Base-by-base conservation (phyloP, 2,113 vertebrate species). In the Seriola rivoliana region DNA sequence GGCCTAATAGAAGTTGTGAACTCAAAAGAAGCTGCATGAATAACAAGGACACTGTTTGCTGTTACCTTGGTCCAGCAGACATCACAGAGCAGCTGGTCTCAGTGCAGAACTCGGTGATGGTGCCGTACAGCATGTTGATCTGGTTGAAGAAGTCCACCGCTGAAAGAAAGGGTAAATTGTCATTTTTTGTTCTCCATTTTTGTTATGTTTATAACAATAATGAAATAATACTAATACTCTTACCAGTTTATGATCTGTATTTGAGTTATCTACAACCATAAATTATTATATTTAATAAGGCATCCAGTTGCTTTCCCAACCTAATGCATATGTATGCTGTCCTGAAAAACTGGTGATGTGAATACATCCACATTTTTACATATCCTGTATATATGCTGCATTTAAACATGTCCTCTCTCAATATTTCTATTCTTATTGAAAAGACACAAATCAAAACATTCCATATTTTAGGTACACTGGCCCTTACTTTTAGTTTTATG, bases 91-190 rank as follows among this genome's bases (percentile, higher is more conserved):
- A 99, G 93, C 96, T 99, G 46, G 93, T 91, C 92, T 99, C 98
- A 0, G 96, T 99, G 93, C 98, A 99, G 92, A 99, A 99, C 87
- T 99, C 98, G 0, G 98, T 99, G 84, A 99, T 99, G 82, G 98
- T 99, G 75, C 98, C 98, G 0, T 99, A 99, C 5, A 99, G 83
- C 98, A 99, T 99, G 91, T 99, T 99, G 91, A 99, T 99, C 86
- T 99, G 98, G 92, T 99, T 99, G 94, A 99, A 99, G 92, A 99
- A 99, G 93, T 99, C 98, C 93, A 99, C 98, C 4, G 97, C 98
- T 99, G 85, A 1, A n/a, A 34, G 55, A 75, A 44, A 78, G 7
- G 3, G 11, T 14, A 4, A 5, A 52, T 12, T 55, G 11, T 32
- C 32, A 19, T 36, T 60, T 58, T 48, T 8, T 58, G n/a, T 71